Percentiles rank a stretch among this genome's conserved stretches.
phyloP scores from a whole-genome alignment of 2,888 invertebrate species.

The Dysmachus trigonus region DNA sequence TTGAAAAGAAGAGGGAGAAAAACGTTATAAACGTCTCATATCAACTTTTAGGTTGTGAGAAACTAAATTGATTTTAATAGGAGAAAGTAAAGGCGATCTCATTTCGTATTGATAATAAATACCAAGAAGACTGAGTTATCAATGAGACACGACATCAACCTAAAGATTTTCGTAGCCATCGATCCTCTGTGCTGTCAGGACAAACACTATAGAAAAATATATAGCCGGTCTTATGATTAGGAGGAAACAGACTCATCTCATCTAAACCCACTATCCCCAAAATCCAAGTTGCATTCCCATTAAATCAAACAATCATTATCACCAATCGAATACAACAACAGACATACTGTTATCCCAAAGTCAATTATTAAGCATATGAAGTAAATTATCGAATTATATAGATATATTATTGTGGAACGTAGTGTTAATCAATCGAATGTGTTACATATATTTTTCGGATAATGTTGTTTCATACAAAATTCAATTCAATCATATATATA shows the following conservation, averaged over 20 bases:
- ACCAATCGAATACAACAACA: neutral
- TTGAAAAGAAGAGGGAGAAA: neutral
- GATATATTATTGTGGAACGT: constrained; percentile 24
- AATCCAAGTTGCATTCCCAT: neutral
- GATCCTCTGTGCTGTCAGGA: constrained; percentile 28
- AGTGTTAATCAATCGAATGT: constrained; percentile 28
- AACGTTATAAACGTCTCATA: constrained; percentile 32
- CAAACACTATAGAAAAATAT: constrained; percentile 3
- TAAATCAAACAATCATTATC: constrained; percentile 13
- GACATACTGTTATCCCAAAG: constrained; percentile 30
- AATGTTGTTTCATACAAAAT: constrained; percentile 35
- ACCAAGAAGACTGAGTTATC: constrained; percentile 39
- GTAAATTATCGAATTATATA: constrained; percentile 6
- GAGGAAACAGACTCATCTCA: constrained; percentile 19
- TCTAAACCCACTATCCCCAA: neutral
- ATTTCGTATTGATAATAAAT: constrained; percentile 30
- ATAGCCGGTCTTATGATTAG: constrained; percentile 38
- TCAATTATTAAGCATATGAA: constrained; percentile 34
- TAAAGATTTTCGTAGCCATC: constrained; percentile 31
- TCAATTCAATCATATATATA: constrained; percentile 36
- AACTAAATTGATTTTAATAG: constrained; percentile 31
- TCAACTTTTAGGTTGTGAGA: constrained; percentile 39
- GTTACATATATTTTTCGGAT: constrained; percentile 39
- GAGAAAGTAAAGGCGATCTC: constrained; percentile 5
- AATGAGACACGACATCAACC: constrained; percentile 10